Percentiles rank a stretch among this genome's conserved stretches.
Evolutionary conservation across 2,113 vertebrate genomes (phyloP).

Genomic region (Perccottus glenii): DNA sequence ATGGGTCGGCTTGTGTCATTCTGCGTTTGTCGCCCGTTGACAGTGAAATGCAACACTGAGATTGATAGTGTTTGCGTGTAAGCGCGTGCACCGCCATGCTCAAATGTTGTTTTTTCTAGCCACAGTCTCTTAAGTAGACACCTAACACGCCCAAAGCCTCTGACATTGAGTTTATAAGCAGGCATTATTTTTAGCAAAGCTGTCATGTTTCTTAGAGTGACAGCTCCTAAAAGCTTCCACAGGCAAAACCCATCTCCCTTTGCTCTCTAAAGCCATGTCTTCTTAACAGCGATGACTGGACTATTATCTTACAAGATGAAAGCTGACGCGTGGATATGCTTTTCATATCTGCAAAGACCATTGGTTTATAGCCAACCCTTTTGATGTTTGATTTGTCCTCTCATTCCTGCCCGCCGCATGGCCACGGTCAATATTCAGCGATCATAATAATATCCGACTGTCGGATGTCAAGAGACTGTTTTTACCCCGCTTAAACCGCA

Average conservation of each 20-base stretch:
- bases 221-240: conserved; percentile 73
- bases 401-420: conserved; percentile 34
- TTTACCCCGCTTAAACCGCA: conserved; percentile 51
- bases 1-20: conserved; percentile 60
- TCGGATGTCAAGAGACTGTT: conserved; percentile 63
- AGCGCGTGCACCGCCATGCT: conserved; percentile 15
- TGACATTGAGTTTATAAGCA: conserved; percentile 74
- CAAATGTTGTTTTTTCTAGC: conserved; percentile 53
- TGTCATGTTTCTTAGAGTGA: conserved; percentile 67
- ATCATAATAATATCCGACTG: conserved; percentile 70
- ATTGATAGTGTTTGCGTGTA: conserved; percentile 50
- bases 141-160: conserved; percentile 60
- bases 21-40: conserved; percentile 56
- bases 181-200: conserved; percentile 73
- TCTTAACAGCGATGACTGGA: conserved; percentile 61
- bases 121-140: conserved; percentile 70
- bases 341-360: conserved; percentile 62
- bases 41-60: conserved; percentile 65
- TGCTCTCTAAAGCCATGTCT: conserved; percentile 67
- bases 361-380: conserved; percentile 49
- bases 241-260: conserved; percentile 60
- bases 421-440: conserved; percentile 65
- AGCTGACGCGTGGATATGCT: conserved; percentile 58
- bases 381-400: conserved; percentile 71
- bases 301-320: conserved; percentile 78